phyloP scores from a whole-genome alignment of 2,113 vertebrate genomes.

The Thalassoma bifasciatum region DNA sequence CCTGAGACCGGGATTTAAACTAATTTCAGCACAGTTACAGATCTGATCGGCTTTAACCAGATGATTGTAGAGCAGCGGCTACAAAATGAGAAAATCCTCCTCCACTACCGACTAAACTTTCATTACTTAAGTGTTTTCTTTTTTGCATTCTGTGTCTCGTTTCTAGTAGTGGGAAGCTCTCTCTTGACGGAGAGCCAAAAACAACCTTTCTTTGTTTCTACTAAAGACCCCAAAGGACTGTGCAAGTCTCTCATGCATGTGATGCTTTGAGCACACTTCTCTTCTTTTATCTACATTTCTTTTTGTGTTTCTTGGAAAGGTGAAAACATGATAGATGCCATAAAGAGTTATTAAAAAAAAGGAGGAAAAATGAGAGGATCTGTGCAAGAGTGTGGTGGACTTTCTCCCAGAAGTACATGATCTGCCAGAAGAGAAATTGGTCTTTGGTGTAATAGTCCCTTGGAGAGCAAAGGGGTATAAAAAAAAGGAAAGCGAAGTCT shows the following conservation, averaged over 20 bases:
- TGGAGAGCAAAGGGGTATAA: constrained; percentile 33
- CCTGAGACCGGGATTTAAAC: constrained; percentile 56
- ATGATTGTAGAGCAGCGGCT: constrained; percentile 27
- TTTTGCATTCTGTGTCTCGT: constrained; percentile 30
- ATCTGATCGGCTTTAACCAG: constrained; percentile 47
- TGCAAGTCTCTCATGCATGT: constrained; percentile 29
- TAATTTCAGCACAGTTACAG: constrained; percentile 45
- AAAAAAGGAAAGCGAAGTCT: constrained; percentile 37
- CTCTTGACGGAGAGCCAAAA: constrained; percentile 56
- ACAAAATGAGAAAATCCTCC: constrained; percentile 57
- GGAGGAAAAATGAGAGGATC: not conserved
- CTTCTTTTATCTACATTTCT: constrained; percentile 24
- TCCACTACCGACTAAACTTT: constrained; percentile 20
- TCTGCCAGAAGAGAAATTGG: constrained; percentile 41
- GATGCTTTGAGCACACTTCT: constrained; percentile 35
- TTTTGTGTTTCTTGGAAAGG: constrained; percentile 27
- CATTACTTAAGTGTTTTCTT: constrained; percentile 16
- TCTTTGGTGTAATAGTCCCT: constrained; percentile 47
- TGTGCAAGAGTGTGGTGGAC: constrained; percentile 9
- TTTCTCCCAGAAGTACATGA: constrained; percentile 25
- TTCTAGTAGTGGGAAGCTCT: constrained; percentile 44
- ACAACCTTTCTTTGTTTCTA: constrained; percentile 55
- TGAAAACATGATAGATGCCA: constrained; percentile 5
- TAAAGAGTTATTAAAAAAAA: constrained; percentile 3
- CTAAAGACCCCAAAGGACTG: constrained; percentile 53